Evolutionary conservation across 2,888 invertebrate genomes (phyloP), one percentile per base, ranked within the genome.

Genomic region (Odontocolon sp.): DNA sequence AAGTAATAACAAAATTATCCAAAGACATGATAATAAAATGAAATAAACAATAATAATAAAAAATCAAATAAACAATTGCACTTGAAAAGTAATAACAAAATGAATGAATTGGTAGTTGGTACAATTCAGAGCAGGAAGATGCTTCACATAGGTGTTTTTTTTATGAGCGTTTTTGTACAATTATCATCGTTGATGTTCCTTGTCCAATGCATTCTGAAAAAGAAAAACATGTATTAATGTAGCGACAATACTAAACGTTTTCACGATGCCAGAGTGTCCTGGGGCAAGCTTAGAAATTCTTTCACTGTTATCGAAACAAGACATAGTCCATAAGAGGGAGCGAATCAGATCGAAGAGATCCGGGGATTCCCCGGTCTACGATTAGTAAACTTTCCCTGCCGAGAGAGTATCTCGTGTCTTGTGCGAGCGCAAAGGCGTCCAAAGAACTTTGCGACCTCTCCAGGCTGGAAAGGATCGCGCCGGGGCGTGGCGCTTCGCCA

Each of bases 381-480:
- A 85, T 87, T 86, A 85, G 83, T 80, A 82, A 87, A 87, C 83
- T 87, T 87, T 80, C 80, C 72, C 64, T 52, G 52, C 73, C 21
- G 18, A 9, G 18, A 61, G 38, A 23, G 18, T 5, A 6, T 8
- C 16, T 16, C 5, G 31, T 45, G 31, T 18, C 42, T 18, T 5
- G 45, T 6, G 61, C 28, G 45, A 18, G 21, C 18, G 81, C 81
- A 82, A 76, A 63, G 26, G n/a, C n/a, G n/a, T n/a, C n/a, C n/a
- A n/a, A 56, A 9, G 63, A 84, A 82, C 79, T 84, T 84, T 56
- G 64, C 42, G 45, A 67, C 83, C 74, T 80, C 23, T 5, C 42
- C 45, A 5, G 18, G 52, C 26, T 23, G 5, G 47, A 28, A 63
- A 69, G 50, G 31, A 77, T 76, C 68, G 72, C 68, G 74, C 38